phyloP scores from a whole-genome alignment of 2,797 vertebrate genomes.

The Parauchenoglanis ngamensis region DNA sequence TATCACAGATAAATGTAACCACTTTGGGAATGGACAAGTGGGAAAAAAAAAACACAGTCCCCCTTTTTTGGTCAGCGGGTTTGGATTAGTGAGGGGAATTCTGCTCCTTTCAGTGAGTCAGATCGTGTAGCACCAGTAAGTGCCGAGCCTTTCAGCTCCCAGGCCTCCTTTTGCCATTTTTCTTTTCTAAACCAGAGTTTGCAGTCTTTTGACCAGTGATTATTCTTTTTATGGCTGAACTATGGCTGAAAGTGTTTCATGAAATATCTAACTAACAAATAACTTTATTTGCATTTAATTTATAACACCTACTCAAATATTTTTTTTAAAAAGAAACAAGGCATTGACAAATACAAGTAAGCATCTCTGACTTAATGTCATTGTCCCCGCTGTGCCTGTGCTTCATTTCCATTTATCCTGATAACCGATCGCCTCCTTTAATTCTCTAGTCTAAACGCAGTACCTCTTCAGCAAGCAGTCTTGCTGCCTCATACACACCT shows the following conservation, averaged over 20 bases:
- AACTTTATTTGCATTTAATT: background rate
- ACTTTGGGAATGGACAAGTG: background rate
- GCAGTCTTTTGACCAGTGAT: background rate
- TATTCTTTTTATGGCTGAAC: background rate
- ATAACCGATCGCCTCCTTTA: background rate
- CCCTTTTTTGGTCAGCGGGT: background rate
- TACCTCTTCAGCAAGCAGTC: constrained; percentile 5
- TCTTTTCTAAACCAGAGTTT: background rate
- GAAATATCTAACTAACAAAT: background rate
- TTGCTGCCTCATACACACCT: background rate
- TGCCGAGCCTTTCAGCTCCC: background rate
- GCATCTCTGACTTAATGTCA: background rate
- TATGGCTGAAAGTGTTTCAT: background rate
- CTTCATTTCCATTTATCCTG: background rate
- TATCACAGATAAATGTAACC: background rate
- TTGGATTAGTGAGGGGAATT: background rate
- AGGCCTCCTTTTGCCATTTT: background rate
- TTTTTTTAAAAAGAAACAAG: background rate
- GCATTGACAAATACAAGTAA: background rate
- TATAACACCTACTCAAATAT: background rate
- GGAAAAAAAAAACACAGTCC: background rate
- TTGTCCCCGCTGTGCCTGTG: background rate
- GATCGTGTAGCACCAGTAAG: background rate
- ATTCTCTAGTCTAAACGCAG: background rate
- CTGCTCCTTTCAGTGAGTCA: background rate